Evolutionary conservation across 2,888 invertebrate species (phyloP), one percentile per base, ranked within the genome.

Genomic region (Plebejus argus): DNA sequence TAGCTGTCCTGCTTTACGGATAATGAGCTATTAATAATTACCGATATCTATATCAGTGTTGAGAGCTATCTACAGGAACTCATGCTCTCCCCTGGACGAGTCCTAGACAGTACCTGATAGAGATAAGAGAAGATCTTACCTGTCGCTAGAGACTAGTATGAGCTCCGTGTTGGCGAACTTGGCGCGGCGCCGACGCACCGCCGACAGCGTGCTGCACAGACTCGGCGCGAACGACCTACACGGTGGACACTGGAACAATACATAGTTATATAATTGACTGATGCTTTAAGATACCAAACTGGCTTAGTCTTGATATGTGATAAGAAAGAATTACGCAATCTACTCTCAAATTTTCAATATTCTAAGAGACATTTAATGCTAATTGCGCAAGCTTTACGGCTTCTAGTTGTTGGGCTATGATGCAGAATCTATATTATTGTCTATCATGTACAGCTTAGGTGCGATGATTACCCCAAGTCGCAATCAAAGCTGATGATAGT

Each of bases 101-200:
- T 7, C 6, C 12, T 15, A 15, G 15, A 4, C 39, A 6, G 49
- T 39, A 6, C 23, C 23, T 53, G 15, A 10, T 28, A 56, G 45
- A 78, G 85, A 28, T 28, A 28, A 28, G 28, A 28, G 28, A 28
- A 28, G 28, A 10, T 45, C 94, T 91, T 84, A 97, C 97, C 97
- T 96, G 93, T 98, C 98, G 75, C 97, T 98, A 87, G 97, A 98
- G 82, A 98, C 96, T 85, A 98, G 97, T 81, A 98, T 96, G 75
- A 98, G 96, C 90, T 97, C 97, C 82, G 98, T 97, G 86, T 95
- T 94, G 18, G 92, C 90, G 82, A 89, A 91, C 80, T 96, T 96
- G 56, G 96, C 95, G 33, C 95, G 92, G 76, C 96, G 95, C 83
- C 89, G 90, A 83, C 96, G 95, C 82, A 98, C 95, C 77, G 96